Base-by-base conservation (phyloP, 1,140 invertebrate species). In the Zaprionus inermis region DNA sequence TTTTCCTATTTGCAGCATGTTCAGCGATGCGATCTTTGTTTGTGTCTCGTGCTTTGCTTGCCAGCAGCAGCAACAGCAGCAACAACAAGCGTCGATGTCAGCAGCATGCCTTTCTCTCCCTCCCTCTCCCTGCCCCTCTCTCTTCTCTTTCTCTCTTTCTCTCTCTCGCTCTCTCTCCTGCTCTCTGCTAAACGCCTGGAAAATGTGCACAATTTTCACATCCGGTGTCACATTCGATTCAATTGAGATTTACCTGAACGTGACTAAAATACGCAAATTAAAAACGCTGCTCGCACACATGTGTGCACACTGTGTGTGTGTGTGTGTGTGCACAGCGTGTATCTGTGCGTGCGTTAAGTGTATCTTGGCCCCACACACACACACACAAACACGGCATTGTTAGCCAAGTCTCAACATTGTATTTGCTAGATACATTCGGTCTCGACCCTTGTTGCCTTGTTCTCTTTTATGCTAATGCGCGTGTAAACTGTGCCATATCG, bases 191-290 rank as follows among this genome's bases (percentile, higher is more conserved):
- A 86, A 88, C 88, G 83, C 83, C 83, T 88, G 84, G 83, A 88
- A 88, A 88, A 88, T 88, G 83, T 88, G 83, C 83, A 88, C 84
- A 88, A 89, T 91, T 90, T 88, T 91, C 90, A 91, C 89, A 91
- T 91, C 89, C 89, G 89, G 89, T 91, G 84, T 91, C 89, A 91
- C 89, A 91, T 91, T 91, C 89, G 90, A 91, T 91, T 91, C 89
- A 91, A 91, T 91, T 91, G 89, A 91, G 89, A 91, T 91, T 91
- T 91, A 85, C 89, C 84, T 91, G 89, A 81, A 91, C 89, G 89
- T 91, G 89, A 91, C 89, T 91, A 89, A 91, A 91, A 91, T 91
- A 85, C 89, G 90, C 76, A 90, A 90, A 86, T 90, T 82, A 91
- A 91, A 90, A 88, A 89, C 68, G 77, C 80, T 88, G 41, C 52